Conservation (phyloP, 2,113 vertebrate genomes). For the Merops nubicus region DNA sequence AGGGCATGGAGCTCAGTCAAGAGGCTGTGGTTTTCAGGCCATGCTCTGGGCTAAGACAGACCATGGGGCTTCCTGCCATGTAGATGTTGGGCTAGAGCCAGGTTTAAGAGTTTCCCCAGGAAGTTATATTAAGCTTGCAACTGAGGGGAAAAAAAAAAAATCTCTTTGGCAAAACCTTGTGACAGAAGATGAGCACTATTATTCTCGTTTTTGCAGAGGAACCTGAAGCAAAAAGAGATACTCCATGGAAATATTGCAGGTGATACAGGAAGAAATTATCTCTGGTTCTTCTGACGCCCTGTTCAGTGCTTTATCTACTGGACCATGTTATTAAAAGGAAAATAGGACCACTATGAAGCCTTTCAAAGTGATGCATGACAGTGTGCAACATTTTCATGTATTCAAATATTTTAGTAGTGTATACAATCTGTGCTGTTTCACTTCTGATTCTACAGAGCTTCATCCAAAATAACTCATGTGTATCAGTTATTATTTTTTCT, state of each 20-base stretch:
- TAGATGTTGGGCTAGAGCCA: not conserved
- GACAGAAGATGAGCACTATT: not conserved
- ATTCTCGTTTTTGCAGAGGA: not conserved
- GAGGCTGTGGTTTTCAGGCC: not conserved
- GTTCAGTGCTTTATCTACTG: not conserved
- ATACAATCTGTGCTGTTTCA: not conserved
- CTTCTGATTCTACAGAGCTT: not conserved
- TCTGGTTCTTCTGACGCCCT: not conserved
- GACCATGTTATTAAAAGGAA: not conserved
- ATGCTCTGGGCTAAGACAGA: not conserved
- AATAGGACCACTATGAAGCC: not conserved
- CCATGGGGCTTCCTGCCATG: not conserved
- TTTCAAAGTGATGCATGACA: not conserved
- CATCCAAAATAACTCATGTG: not conserved
- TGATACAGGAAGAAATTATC: not conserved
- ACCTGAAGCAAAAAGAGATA: not conserved
- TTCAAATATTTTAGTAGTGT: not conserved
- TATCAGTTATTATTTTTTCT: not conserved
- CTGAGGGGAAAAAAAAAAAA: not conserved
- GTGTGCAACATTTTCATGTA: not conserved
- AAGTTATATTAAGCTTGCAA: not conserved
- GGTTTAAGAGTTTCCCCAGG: not conserved
- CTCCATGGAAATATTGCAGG: not conserved
- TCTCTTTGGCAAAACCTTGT: not conserved
- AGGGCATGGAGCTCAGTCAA: not conserved